These are phyloP conservation scores for Pantelozetes paolii DNA, from an alignment of 2,888 invertebrate genomes.

Conservation along the genomic window DNA sequence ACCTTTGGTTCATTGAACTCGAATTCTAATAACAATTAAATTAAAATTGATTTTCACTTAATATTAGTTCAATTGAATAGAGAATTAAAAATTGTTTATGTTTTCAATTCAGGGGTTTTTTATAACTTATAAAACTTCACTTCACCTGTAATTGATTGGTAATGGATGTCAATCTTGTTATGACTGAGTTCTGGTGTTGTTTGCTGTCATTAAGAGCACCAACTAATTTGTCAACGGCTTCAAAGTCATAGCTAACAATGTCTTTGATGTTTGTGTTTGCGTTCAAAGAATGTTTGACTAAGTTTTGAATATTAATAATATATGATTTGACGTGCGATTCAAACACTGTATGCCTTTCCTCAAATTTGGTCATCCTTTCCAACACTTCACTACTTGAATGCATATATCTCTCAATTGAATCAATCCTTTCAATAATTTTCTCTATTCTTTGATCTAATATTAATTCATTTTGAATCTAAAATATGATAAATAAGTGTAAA, in stretches of 20 bases:
- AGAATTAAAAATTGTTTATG: background rate
- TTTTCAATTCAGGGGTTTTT: background rate
- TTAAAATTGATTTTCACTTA: background rate
- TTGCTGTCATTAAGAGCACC: background rate
- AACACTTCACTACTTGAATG: conserved; percentile 43
- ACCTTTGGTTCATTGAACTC: background rate
- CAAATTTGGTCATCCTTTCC: conserved; percentile 44
- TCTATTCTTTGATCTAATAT: conserved; percentile 44
- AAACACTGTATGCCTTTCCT: conserved; percentile 43
- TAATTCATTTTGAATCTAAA: conserved; percentile 40
- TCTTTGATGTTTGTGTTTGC: conserved; percentile 32
- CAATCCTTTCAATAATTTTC: conserved; percentile 43
- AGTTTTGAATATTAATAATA: conserved; percentile 27
- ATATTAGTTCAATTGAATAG: background rate
- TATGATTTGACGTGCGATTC: conserved; percentile 30
- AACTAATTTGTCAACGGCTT: conserved; percentile 5
- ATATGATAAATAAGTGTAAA: too few species aligned
- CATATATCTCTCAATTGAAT: conserved; percentile 44
- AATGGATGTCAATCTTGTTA: background rate
- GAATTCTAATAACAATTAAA: background rate
- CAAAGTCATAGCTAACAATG: conserved; percentile 26
- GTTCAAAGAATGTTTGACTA: conserved; percentile 20
- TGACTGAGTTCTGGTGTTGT: background rate
- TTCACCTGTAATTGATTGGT: background rate
- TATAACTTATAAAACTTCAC: too few species aligned